A percentile compares a stretch with the other conserved stretches of the same genome.
Conservation (phyloP, 2,113 vertebrate species). For the Chaetodon auriga region DNA sequence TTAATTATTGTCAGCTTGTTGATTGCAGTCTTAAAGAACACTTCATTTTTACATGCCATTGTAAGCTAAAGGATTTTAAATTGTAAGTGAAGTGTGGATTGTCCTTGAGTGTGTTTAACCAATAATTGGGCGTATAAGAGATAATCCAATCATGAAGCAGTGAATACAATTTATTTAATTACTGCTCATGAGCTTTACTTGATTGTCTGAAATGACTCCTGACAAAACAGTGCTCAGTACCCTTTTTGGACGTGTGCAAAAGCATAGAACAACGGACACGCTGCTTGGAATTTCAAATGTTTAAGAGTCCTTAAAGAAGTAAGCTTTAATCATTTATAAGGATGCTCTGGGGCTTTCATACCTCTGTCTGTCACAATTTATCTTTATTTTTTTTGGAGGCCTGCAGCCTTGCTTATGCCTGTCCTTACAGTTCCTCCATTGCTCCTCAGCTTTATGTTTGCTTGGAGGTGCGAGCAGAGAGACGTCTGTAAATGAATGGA, state of each 20-base stretch:
- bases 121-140: not conserved
- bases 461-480: slow-evolving; percentile 38
- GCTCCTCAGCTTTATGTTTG: slow-evolving; percentile 49
- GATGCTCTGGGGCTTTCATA: slow-evolving; percentile 62
- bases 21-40: slow-evolving; percentile 55
- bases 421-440: slow-evolving; percentile 42
- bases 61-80: slow-evolving; percentile 45
- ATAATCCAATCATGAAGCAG: not conserved
- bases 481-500: slow-evolving; percentile 28
- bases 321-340: slow-evolving; percentile 63
- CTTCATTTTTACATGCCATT: slow-evolving; percentile 43
- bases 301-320: slow-evolving; percentile 60
- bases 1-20: slow-evolving; percentile 75
- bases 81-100: not conserved
- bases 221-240: not conserved
- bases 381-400: slow-evolving; percentile 72
- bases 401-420: slow-evolving; percentile 54
- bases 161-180: not conserved
- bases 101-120: not conserved
- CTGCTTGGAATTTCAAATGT: slow-evolving; percentile 56
- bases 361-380: slow-evolving; percentile 74
- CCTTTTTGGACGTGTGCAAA: slow-evolving; percentile 1
- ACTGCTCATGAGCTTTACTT: not conserved
- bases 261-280: not conserved
- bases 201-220: not conserved